A percentile compares a stretch with the other conserved stretches of the same genome.
Conservation (phyloP, 2,113 vertebrate species). For the Rhegmatorhina hoffmannsi region DNA sequence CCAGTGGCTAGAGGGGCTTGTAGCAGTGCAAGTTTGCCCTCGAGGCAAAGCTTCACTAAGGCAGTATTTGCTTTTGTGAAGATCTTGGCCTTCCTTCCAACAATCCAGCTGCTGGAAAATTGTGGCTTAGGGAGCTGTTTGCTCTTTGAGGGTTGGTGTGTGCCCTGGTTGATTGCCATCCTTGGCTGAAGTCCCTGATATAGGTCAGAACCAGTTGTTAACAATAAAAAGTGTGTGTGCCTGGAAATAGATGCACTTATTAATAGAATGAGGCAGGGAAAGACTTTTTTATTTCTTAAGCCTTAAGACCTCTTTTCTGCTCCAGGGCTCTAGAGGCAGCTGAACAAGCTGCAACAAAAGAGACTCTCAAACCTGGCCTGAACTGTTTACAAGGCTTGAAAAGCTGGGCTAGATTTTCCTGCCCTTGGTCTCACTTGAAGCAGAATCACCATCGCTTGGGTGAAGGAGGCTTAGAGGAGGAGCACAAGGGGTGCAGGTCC, state of each 20-base stretch:
- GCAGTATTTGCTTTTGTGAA: neutral
- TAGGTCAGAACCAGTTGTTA: neutral
- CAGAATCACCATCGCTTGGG: neutral
- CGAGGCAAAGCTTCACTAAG: neutral
- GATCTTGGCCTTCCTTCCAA: conserved; percentile 9
- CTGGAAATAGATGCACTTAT: neutral
- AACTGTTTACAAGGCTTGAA: neutral
- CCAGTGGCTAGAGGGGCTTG: neutral
- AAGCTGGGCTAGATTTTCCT: neutral
- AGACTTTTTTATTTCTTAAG: neutral
- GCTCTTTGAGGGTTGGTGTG: neutral
- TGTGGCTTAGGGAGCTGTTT: neutral
- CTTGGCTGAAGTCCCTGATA: neutral
- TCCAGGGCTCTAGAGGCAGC: neutral
- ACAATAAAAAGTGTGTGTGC: neutral
- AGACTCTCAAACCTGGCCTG: neutral
- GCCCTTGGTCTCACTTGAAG: neutral
- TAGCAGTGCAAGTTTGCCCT: neutral
- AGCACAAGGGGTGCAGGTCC: neutral
- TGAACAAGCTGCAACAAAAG: neutral
- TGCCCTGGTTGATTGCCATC: neutral
- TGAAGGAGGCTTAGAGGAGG: neutral
- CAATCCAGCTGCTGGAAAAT: conserved; percentile 3
- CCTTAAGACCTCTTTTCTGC: neutral
- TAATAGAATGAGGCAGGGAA: neutral